Base-by-base conservation (phyloP, 2,888 invertebrate species). In the Hemicrepidius hirtus region DNA sequence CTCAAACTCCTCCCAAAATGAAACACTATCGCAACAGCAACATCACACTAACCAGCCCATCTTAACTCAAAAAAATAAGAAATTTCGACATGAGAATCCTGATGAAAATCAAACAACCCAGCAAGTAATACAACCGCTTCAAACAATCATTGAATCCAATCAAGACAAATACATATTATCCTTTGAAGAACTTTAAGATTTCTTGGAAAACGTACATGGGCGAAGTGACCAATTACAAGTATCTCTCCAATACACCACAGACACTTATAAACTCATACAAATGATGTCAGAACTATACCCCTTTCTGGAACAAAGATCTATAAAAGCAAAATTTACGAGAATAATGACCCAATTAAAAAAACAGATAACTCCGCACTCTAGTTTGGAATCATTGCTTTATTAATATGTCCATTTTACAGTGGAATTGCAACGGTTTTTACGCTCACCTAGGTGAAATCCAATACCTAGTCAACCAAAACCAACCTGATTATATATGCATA, bases 261-360 rank as follows among this genome's bases (percentile, higher is more conserved):
- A 40, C 10, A 10, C 40, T 10, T 6, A 40, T 40, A 40, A 40
- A 40, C 40, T 40, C 13, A 40, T n/a, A 40, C 40, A 40, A 40
- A 40, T 40, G 3, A 40, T 40, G 40, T 40, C 40, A 10, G 40
- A 40, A 40, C 40, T 40, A 40, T 40, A 40, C 13, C 40, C 40
- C 40, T 40, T 40, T 10, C 40, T 40, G 5, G 40, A 40, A 40
- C 12, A 40, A n/a, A 40, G 13, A n/a, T 40, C 40, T 3, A 40
- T 10, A 40, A 40, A 6, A 6, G 3, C 40, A 40, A 40, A 10
- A 40, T 40, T 40, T 10, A 40, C 40, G 40, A 40, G 40, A 13
- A 10, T 40, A 6, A 10, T 40, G 3, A 13, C 40, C 10, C 10
- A 40, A 3, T 10, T 40, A n/a, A 10, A 40, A 40, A 40, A n/a